Percentiles rank a stretch among this genome's conserved stretches.
Evolutionary conservation across 2,888 invertebrate genomes (phyloP).

Genomic region (Bursaphelenchus okinawaensis): DNA sequence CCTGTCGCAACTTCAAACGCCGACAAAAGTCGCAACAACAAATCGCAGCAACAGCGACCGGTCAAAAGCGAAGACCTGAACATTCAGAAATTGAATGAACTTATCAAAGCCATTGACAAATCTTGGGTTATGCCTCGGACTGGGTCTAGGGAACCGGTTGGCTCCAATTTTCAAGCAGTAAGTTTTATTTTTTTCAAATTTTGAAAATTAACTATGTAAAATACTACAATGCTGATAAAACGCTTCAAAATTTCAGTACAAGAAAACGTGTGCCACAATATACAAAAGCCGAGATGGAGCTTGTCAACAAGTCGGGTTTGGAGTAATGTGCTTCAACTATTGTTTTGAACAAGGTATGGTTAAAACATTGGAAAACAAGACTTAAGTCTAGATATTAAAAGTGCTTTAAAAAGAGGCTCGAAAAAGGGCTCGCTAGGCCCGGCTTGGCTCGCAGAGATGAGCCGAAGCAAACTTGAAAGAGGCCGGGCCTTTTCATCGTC

Average conservation of each 20-base stretch:
- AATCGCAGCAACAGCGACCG: slow-evolving; percentile 20
- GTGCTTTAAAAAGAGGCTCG: background rate
- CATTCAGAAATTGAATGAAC: slow-evolving; percentile 42
- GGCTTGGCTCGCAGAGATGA: background rate
- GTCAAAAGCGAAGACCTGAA: slow-evolving; percentile 40
- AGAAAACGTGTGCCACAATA: slow-evolving; percentile 55
- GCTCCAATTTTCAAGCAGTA: slow-evolving; percentile 52
- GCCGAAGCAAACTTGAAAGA: too few species aligned
- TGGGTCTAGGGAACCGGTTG: slow-evolving; percentile 50
- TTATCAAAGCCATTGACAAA: slow-evolving; percentile 47
- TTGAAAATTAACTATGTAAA: background rate
- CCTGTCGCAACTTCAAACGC: background rate
- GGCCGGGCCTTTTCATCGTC: too few species aligned
- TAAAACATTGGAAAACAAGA: background rate
- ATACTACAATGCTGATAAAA: slow-evolving; percentile 1
- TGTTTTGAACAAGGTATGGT: slow-evolving; percentile 43
- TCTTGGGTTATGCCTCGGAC: slow-evolving; percentile 49
- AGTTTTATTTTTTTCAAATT: background rate
- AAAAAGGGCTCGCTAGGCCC: background rate
- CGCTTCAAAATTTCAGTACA: slow-evolving; percentile 40
- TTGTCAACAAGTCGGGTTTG: slow-evolving; percentile 53
- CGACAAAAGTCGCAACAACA: slow-evolving; percentile 8
- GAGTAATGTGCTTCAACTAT: slow-evolving; percentile 57
- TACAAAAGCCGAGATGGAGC: slow-evolving; percentile 54
- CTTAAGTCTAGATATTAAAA: background rate